phyloP scores from a whole-genome alignment of 1,140 invertebrate genomes.

The Sinella curviseta region DNA sequence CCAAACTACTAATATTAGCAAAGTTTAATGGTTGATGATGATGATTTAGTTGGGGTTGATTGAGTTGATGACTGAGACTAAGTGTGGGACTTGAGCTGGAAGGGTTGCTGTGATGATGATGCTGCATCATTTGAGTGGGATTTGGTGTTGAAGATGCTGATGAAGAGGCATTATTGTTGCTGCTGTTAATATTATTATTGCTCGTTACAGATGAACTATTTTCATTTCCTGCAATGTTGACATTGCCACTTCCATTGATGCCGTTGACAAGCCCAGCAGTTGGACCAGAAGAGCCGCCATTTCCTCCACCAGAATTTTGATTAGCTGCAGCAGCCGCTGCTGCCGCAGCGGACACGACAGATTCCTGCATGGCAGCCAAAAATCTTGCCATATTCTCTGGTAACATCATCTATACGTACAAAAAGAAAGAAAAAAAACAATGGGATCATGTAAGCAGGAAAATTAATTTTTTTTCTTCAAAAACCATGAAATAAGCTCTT shows the following conservation, averaged over 20 bases:
- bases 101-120: slow-evolving; percentile 21
- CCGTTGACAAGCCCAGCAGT: neutral
- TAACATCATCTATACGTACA: slow-evolving; percentile 50
- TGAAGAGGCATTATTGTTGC: slow-evolving; percentile 2
- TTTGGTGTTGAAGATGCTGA: slow-evolving; percentile 12
- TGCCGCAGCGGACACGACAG: slow-evolving; percentile 46
- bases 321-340: neutral
- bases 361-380: slow-evolving; percentile 53
- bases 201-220: slow-evolving; percentile 4
- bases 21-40: slow-evolving; percentile 30
- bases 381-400: slow-evolving; percentile 54
- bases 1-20: slow-evolving; percentile 39
- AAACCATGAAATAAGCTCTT: neutral
- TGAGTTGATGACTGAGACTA: slow-evolving; percentile 28
- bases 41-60: slow-evolving; percentile 25
- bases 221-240: slow-evolving; percentile 7
- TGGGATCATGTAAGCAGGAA: neutral
- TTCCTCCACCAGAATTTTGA: slow-evolving; percentile 27
- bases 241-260: slow-evolving; percentile 11
- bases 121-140: slow-evolving; percentile 6
- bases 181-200: neutral
- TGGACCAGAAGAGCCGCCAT: neutral
- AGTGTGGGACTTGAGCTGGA: slow-evolving; percentile 3
- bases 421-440: slow-evolving; percentile 20
- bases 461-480: neutral